These are phyloP conservation scores for Nylanderia fulva DNA, from an alignment of 1,140 invertebrate species.

Conservation along the genomic window DNA sequence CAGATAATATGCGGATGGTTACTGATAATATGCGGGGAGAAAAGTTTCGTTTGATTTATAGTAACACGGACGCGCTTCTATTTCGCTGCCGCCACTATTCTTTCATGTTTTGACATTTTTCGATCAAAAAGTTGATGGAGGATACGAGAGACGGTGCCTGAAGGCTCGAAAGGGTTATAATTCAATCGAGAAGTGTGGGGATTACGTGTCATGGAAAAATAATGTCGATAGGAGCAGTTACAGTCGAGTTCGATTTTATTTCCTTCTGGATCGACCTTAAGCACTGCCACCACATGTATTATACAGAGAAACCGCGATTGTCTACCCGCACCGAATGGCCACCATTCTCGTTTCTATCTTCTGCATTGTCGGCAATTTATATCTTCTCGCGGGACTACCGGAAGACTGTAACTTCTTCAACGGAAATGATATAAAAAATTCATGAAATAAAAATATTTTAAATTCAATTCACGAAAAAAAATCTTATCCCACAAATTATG, in stretches of 20 bases:
- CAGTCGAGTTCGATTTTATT: conserved; percentile 42
- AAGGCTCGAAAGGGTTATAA: conserved; percentile 63
- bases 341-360: conserved; percentile 61
- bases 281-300: conserved; percentile 57
- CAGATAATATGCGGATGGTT: not conserved
- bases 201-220: conserved; percentile 34
- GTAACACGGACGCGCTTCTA: not conserved
- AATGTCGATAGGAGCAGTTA: conserved; percentile 52
- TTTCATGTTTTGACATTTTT: conserved; percentile 54
- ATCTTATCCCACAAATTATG: not conserved
- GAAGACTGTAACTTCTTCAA: conserved; percentile 57
- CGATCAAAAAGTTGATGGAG: conserved; percentile 63
- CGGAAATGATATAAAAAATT: conserved; percentile 25
- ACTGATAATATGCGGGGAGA: not conserved
- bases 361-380: conserved; percentile 70
- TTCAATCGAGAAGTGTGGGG: conserved; percentile 55
- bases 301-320: conserved; percentile 59
- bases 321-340: conserved; percentile 64
- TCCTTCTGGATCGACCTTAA: conserved; percentile 58
- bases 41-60: conserved; percentile 49
- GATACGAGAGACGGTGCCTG: conserved; percentile 27
- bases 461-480: conserved; percentile 34
- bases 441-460: conserved; percentile 37
- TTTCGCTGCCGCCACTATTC: conserved; percentile 31
- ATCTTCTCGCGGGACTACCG: conserved; percentile 53